phyloP scores from a whole-genome alignment of 2,113 vertebrate genomes.

The Halichoeres trimaculatus region DNA sequence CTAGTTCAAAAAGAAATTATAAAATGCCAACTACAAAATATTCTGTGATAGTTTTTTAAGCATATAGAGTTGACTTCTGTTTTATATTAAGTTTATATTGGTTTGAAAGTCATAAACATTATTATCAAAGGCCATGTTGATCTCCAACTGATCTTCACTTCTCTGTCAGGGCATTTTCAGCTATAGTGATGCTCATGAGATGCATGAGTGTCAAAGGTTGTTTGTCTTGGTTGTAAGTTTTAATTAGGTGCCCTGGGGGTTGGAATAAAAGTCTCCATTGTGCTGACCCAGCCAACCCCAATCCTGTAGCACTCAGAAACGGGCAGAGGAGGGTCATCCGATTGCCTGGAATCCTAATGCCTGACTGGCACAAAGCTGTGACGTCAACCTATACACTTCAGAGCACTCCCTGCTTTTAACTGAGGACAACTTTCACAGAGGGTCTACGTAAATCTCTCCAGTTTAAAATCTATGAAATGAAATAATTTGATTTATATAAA shows the following conservation, averaged over 20 bases:
- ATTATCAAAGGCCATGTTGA: conserved; percentile 11
- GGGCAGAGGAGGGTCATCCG: conserved; percentile 57
- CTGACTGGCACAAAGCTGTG: conserved; percentile 31
- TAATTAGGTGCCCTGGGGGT: conserved; percentile 74
- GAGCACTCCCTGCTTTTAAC: conserved; percentile 19
- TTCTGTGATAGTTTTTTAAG: too few relatives aligned
- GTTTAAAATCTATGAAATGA: background rate
- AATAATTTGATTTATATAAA: background rate
- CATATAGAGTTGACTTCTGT: background rate
- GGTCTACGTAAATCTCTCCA: background rate
- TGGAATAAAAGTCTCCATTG: conserved; percentile 66
- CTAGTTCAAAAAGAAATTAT: too few relatives aligned
- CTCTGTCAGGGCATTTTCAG: conserved; percentile 51
- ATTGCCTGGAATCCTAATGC: conserved; percentile 68
- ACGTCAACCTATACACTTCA: conserved; percentile 38
- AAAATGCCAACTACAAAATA: too few relatives aligned
- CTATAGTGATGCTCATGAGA: conserved; percentile 48
- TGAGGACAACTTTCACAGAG: background rate
- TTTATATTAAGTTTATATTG: background rate
- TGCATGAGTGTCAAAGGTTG: conserved; percentile 59
- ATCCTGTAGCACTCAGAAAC: conserved; percentile 72
- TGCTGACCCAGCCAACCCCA: conserved; percentile 71
- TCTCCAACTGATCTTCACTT: conserved; percentile 30
- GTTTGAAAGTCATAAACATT: background rate
- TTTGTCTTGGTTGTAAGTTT: conserved; percentile 71